phyloP scores from a whole-genome alignment of 2,113 vertebrate species.

The Stegastes partitus region DNA sequence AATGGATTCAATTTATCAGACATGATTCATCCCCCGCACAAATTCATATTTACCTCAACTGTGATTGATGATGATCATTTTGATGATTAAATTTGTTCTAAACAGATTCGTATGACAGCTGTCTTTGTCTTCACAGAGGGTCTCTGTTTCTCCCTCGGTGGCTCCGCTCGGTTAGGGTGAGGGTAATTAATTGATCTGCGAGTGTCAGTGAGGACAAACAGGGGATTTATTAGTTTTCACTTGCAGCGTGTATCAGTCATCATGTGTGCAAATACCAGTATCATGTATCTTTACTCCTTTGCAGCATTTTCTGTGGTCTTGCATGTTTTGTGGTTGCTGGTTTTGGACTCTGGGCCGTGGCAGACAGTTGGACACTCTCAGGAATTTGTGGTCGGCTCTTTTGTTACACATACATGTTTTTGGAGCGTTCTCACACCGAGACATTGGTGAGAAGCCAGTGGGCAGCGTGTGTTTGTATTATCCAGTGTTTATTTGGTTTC shows the following conservation, averaged over 20 bases:
- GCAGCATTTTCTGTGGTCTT: conserved; percentile 38
- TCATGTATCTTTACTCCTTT: conserved; percentile 8
- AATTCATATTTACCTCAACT: conserved; percentile 69
- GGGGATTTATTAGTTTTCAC: conserved; percentile 1
- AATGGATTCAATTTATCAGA: conserved; percentile 73
- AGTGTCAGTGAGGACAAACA: conserved; percentile 18
- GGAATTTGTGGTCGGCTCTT: conserved; percentile 55
- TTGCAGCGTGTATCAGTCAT: background rate
- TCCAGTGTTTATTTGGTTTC: conserved; percentile 54
- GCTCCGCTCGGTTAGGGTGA: conserved; percentile 24
- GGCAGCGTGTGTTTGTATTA: conserved; percentile 38
- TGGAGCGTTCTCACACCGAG: conserved; percentile 46
- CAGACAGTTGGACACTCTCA: conserved; percentile 32
- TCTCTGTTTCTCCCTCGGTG: conserved; percentile 8
- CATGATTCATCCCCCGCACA: conserved; percentile 64
- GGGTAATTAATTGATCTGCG: conserved; percentile 19
- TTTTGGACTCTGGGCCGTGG: conserved; percentile 29
- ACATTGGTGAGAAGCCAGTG: conserved; percentile 18
- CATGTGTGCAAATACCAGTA: conserved; percentile 7
- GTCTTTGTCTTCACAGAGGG: conserved; percentile 46
- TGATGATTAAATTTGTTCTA: conserved; percentile 62
- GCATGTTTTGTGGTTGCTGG: conserved; percentile 50
- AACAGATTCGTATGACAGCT: conserved; percentile 58
- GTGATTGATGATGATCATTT: conserved; percentile 76
- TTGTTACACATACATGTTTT: conserved; percentile 42